Evolutionary conservation across 2,113 vertebrate genomes (phyloP).

Genomic region (Corvus moneduloides): DNA sequence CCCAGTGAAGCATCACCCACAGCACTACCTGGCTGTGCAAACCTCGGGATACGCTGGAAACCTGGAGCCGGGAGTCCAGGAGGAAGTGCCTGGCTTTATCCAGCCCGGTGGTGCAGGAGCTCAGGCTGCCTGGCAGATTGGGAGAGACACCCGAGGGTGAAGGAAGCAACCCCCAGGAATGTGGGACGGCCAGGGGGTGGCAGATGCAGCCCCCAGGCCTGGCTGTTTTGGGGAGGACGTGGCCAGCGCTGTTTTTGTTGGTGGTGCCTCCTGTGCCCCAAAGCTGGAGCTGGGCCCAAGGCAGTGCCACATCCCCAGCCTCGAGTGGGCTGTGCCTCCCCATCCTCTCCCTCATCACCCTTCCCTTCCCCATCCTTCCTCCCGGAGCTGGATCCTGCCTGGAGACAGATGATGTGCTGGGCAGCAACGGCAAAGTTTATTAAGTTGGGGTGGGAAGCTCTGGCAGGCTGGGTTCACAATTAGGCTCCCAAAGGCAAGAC

Average conservation of each 20-base stretch:
- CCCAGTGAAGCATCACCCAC: conserved; percentile 26
- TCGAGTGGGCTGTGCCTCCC: neutral
- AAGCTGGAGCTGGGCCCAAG: neutral
- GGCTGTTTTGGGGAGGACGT: neutral
- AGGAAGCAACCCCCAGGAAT: neutral
- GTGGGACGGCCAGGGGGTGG: neutral
- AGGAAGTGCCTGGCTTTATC: neutral
- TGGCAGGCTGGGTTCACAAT: conserved; percentile 69
- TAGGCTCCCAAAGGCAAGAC: conserved; percentile 72
- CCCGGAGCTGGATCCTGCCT: neutral
- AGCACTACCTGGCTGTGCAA: neutral
- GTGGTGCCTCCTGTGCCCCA: neutral
- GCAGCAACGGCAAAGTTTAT: conserved; percentile 53
- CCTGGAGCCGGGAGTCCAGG: neutral
- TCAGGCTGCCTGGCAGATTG: neutral
- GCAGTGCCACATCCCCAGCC: neutral
- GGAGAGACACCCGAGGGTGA: neutral
- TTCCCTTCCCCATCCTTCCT: neutral
- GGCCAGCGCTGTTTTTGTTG: fast-evolving
- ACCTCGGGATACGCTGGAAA: neutral
- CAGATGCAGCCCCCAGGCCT: too few relatives aligned
- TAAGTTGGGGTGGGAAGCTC: conserved; percentile 57
- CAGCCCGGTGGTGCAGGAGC: neutral
- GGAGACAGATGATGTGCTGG: conserved; percentile 46
- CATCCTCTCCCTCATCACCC: neutral